Conservation (phyloP, 2,113 vertebrate species). For the Sialia sialis region DNA sequence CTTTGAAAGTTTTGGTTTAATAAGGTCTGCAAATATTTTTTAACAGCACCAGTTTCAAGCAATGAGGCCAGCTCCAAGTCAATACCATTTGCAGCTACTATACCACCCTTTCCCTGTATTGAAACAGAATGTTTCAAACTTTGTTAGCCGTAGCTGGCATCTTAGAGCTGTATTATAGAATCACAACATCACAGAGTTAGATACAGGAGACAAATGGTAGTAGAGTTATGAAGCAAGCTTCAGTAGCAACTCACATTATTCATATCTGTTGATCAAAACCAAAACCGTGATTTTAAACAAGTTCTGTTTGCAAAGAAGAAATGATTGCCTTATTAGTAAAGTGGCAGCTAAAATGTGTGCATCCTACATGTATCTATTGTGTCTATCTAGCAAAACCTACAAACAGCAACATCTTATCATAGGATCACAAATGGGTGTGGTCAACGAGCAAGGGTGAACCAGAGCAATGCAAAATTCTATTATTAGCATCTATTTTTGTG, state of each 20-base stretch:
- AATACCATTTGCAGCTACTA: not conserved
- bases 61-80: not conserved
- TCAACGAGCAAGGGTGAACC: not conserved
- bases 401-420: not conserved
- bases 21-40: not conserved
- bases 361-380: not conserved
- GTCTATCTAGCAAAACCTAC: not conserved
- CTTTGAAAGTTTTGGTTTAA: not conserved
- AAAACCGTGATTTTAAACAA: not conserved
- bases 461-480: not conserved
- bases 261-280: not conserved
- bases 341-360: not conserved
- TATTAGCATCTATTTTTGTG: not conserved
- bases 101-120: not conserved
- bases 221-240: not conserved
- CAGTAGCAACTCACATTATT: not conserved
- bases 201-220: not conserved
- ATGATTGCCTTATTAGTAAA: not conserved
- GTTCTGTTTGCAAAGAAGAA: not conserved
- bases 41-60: not conserved
- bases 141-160: not conserved
- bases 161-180: not conserved
- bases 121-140: not conserved
- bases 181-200: not conserved
- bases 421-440: not conserved